These are phyloP conservation scores for Leucophenga montana DNA, from an alignment of 2,888 invertebrate species.

Conservation along the genomic window DNA sequence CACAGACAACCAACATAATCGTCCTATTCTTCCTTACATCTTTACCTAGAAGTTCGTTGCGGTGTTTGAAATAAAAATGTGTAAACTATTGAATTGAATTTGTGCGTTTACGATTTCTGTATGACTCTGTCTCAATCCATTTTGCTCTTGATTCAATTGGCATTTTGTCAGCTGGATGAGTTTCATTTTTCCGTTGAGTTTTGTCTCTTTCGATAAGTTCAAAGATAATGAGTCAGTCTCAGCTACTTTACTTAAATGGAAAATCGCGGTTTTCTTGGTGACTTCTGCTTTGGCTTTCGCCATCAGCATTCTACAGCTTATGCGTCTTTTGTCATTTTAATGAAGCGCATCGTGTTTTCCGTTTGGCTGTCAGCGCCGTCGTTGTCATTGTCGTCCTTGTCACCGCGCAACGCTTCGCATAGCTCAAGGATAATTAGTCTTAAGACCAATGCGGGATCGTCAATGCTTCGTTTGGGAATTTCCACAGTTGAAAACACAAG, in stretches of 20 bases:
- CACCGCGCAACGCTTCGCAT: conserved; percentile 27
- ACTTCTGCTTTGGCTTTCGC: not conserved
- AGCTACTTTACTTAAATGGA: conserved; percentile 18
- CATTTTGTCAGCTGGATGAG: conserved; percentile 3
- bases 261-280: conserved; percentile 19
- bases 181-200: not conserved
- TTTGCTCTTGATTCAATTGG: conserved; percentile 2
- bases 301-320: conserved; percentile 30
- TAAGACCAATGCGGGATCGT: conserved; percentile 28
- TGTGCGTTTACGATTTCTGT: not conserved
- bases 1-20: too few species aligned
- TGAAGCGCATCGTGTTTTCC: conserved; percentile 62
- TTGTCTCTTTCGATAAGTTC: conserved; percentile 55
- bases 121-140: not conserved
- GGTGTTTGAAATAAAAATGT: not conserved
- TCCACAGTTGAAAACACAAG: conserved; percentile 72
- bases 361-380: conserved; percentile 31
- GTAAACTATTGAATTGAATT: not conserved
- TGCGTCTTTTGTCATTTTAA: conserved; percentile 62
- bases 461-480: conserved; percentile 62
- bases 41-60: too few species aligned
- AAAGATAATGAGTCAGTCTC: conserved; percentile 57
- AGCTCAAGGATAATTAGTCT: conserved; percentile 66
- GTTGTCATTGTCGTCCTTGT: conserved; percentile 11
- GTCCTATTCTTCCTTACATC: too few species aligned